Evolutionary conservation across 92 coral and sea anemone species (phyloP).

Genomic region (Phymanthus crucifer): DNA sequence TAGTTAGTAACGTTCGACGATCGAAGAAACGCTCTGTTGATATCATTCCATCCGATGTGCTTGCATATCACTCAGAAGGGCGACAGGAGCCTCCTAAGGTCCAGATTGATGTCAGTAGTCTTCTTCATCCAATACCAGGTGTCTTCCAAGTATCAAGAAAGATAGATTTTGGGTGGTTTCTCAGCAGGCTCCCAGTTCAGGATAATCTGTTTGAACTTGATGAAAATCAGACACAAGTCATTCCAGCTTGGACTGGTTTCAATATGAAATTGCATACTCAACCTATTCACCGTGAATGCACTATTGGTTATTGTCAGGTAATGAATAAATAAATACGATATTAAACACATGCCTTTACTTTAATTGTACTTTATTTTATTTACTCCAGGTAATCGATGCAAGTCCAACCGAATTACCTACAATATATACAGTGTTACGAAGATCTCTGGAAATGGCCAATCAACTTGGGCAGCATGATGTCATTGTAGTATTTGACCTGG

Average conservation of each 20-base stretch:
- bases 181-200: conserved; percentile 30
- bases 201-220: conserved; percentile 12
- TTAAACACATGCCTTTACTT: too few species aligned
- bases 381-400: conserved; percentile 38
- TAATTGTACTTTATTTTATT: background rate
- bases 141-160: background rate
- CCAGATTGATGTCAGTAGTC: conserved; percentile 3
- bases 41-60: conserved; percentile 9
- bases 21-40: conserved; percentile 22
- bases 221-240: conserved; percentile 21
- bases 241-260: conserved; percentile 51
- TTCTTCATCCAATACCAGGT: conserved; percentile 14
- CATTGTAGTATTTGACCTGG: conserved; percentile 44
- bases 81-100: conserved; percentile 35
- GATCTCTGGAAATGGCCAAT: conserved; percentile 57
- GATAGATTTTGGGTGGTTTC: conserved; percentile 40
- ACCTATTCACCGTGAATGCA: conserved; percentile 21
- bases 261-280: conserved; percentile 6
- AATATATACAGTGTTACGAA: conserved; percentile 37
- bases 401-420: conserved; percentile 53
- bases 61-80: conserved; percentile 35
- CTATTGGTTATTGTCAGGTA: conserved; percentile 31
- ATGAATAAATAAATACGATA: too few species aligned
- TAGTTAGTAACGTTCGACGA: conserved; percentile 32
- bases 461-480: too few species aligned